Evolutionary conservation across 2,797 vertebrate genomes (phyloP).

Genomic region (Chromis chromis): DNA sequence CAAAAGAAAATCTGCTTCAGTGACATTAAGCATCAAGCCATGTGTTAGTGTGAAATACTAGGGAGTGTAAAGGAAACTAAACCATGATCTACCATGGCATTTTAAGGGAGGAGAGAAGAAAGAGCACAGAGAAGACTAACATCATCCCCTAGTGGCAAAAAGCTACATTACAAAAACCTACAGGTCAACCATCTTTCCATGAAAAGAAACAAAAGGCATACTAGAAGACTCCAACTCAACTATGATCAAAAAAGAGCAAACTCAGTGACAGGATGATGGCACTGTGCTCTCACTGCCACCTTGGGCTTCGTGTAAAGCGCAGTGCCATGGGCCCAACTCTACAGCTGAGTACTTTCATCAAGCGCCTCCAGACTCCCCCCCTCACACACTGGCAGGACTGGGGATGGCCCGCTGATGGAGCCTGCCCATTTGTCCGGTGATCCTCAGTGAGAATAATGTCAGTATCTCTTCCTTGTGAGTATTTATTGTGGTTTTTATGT

Average conservation of each 20-base stretch:
- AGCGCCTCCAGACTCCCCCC: slow-evolving; percentile 84
- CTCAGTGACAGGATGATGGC: slow-evolving; percentile 84
- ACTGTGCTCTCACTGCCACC: slow-evolving; percentile 76
- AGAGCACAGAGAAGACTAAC: slow-evolving; percentile 83
- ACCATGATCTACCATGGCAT: slow-evolving; percentile 67
- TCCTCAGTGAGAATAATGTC: slow-evolving; percentile 53
- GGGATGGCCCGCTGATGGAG: slow-evolving; percentile 44
- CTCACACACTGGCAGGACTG: slow-evolving; percentile 85
- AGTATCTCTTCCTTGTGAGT: slow-evolving; percentile 23
- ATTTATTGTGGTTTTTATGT: neutral
- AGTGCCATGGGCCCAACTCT: slow-evolving; percentile 86
- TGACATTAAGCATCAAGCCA: slow-evolving; percentile 75
- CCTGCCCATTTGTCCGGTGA: slow-evolving; percentile 69
- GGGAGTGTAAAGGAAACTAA: slow-evolving; percentile 65
- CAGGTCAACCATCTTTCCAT: slow-evolving; percentile 72
- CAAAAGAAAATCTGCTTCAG: slow-evolving; percentile 68
- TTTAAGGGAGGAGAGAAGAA: slow-evolving; percentile 79
- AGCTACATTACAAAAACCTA: slow-evolving; percentile 77
- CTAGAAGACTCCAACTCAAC: slow-evolving; percentile 80
- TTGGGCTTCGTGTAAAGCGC: slow-evolving; percentile 73
- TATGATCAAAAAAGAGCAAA: slow-evolving; percentile 83
- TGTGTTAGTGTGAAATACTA: slow-evolving; percentile 79
- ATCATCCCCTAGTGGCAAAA: slow-evolving; percentile 77
- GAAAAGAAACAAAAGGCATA: slow-evolving; percentile 72
- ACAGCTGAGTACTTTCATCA: slow-evolving; percentile 88